A percentile compares a stretch with the other conserved stretches of the same genome.
Conservation (phyloP, 2,888 invertebrate species). For the Pandemis heparana region DNA sequence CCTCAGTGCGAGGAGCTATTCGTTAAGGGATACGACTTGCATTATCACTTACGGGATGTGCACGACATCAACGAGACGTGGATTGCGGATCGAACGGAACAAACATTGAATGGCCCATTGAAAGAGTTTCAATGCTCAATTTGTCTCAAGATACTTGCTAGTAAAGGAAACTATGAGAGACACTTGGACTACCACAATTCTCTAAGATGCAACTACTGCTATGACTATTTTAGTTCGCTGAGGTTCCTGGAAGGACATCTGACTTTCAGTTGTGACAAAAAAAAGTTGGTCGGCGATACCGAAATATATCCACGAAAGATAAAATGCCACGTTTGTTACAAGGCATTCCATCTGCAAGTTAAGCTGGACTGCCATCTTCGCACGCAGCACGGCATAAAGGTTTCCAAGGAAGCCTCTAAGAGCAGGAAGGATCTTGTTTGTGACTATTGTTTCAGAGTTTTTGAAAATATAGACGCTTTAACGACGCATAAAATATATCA, state of each 20-base stretch:
- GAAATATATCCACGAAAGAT: conserved; percentile 74
- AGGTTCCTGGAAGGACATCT: conserved; percentile 79
- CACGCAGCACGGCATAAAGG: conserved; percentile 69
- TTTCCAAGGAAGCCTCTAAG: conserved; percentile 60
- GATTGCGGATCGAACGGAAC: conserved; percentile 71
- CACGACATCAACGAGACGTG: conserved; percentile 77
- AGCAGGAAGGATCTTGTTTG: conserved; percentile 72
- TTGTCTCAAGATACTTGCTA: conserved; percentile 77
- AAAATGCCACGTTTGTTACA: conserved; percentile 79
- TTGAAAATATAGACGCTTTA: conserved; percentile 76
- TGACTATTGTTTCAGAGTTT: conserved; percentile 80
- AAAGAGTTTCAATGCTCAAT: conserved; percentile 79
- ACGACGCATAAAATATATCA: conserved; percentile 76
- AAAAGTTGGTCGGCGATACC: conserved; percentile 73
- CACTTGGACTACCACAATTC: conserved; percentile 82
- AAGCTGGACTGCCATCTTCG: conserved; percentile 80
- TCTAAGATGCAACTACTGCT: conserved; percentile 81
- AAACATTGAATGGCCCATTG: conserved; percentile 67
- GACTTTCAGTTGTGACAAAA: conserved; percentile 77
- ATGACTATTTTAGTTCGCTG: conserved; percentile 75
- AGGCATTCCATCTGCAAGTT: conserved; percentile 80
- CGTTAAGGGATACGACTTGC: conserved; percentile 73
- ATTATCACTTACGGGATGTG: conserved; percentile 74
- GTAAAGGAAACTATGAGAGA: conserved; percentile 79
- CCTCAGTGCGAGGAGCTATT: conserved; percentile 74